Percentiles rank a stretch among this genome's conserved stretches.
Evolutionary conservation across 2,113 vertebrate genomes (phyloP).

Genomic region (Centropus bengalensis): DNA sequence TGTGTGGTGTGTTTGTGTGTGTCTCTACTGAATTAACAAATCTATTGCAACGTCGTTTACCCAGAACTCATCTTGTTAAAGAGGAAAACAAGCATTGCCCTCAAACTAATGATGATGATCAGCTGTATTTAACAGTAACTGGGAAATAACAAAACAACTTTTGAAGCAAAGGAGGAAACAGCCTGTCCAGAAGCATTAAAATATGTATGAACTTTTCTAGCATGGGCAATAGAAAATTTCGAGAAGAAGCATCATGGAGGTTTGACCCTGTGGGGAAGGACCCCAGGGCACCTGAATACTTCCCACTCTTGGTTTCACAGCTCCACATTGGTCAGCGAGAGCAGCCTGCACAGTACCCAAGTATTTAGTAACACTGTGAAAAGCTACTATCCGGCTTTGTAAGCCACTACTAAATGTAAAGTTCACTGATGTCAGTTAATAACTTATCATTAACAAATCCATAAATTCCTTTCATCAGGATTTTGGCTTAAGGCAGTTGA

Average conservation of each 20-base stretch:
- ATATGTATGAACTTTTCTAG: neutral
- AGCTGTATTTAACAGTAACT: neutral
- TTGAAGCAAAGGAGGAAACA: neutral
- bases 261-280: neutral
- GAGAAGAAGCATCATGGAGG: fast-evolving
- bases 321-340: neutral
- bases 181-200: neutral
- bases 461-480: neutral
- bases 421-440: neutral
- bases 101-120: neutral
- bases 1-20: neutral
- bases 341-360: neutral
- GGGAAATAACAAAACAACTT: neutral
- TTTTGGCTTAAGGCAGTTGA: neutral
- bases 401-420: neutral
- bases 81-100: neutral
- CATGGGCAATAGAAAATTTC: neutral
- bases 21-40: neutral
- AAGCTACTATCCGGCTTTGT: neutral
- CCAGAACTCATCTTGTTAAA: neutral
- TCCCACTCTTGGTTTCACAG: neutral
- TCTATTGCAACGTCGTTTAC: fast-evolving
- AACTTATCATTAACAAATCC: neutral
- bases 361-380: neutral
- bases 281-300: neutral